phyloP scores from a whole-genome alignment of 1,140 invertebrate species.

The Leptinotarsa undecemlineata region DNA sequence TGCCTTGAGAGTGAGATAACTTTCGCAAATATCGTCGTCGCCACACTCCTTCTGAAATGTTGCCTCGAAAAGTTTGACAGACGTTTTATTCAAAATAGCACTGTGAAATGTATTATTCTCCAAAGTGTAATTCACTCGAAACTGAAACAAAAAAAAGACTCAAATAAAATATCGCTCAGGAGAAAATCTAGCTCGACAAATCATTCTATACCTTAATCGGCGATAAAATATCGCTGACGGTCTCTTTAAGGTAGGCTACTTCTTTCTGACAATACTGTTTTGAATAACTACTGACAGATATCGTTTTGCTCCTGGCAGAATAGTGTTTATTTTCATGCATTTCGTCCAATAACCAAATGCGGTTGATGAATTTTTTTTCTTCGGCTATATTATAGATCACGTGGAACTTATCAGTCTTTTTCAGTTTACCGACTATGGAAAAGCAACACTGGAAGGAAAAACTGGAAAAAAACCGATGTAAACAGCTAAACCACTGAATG shows the following conservation, averaged over 20 bases:
- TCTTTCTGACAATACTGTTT: constrained; percentile 68
- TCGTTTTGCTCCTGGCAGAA: constrained; percentile 22
- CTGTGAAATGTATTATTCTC: constrained; percentile 74
- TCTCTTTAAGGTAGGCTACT: constrained; percentile 81
- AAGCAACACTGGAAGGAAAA: constrained; percentile 90
- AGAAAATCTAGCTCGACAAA: neutral
- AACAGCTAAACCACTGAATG: neutral
- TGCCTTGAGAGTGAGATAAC: constrained; percentile 75
- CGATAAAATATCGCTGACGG: constrained; percentile 81
- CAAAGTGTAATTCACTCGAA: constrained; percentile 82
- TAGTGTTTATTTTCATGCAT: constrained; percentile 41
- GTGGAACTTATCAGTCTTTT: constrained; percentile 30
- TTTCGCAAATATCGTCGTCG: constrained; percentile 85
- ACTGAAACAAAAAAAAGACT: constrained; percentile 56
- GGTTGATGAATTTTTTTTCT: constrained; percentile 59
- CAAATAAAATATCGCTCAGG: neutral
- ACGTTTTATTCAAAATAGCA: constrained; percentile 87
- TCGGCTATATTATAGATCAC: constrained; percentile 44
- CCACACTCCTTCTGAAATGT: constrained; percentile 94
- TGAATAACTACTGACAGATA: constrained; percentile 30
- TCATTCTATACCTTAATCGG: constrained; percentile 67
- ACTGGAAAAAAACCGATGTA: constrained; percentile 55
- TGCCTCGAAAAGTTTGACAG: constrained; percentile 78
- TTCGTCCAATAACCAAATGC: constrained; percentile 71
- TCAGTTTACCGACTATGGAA: constrained; percentile 62